Evolutionary conservation across 92 coral and sea anemone genomes (phyloP).

Genomic region (Heteractis magnifica): DNA sequence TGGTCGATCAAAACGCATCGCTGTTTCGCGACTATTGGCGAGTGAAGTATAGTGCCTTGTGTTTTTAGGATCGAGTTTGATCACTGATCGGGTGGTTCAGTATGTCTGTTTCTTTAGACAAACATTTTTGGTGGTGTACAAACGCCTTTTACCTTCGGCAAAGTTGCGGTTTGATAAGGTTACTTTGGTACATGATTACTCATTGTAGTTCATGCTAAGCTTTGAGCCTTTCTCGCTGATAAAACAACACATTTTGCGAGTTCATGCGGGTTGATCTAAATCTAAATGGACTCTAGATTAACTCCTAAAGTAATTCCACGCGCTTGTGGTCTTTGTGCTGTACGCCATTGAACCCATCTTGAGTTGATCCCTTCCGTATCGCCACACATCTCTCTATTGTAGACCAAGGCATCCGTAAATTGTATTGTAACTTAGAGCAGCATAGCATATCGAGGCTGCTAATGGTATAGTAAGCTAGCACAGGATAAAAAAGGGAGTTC

Average conservation of each 20-base stretch:
- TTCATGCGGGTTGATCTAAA: conserved; percentile 18
- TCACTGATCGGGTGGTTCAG: background rate
- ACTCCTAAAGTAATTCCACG: conserved; percentile 9
- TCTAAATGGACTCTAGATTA: conserved; percentile 38
- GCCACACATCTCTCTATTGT: conserved; percentile 28
- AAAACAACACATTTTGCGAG: conserved; percentile 20
- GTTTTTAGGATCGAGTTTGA: background rate
- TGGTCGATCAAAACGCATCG: background rate
- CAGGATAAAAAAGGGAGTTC: background rate
- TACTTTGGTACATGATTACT: background rate
- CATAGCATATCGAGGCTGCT: background rate
- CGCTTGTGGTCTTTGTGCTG: background rate
- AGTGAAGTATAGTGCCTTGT: background rate
- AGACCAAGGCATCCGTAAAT: background rate
- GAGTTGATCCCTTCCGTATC: conserved; percentile 7
- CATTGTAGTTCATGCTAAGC: conserved; percentile 13
- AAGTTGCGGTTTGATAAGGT: background rate
- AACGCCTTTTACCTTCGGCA: background rate
- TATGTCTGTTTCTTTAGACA: background rate
- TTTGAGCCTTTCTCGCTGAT: conserved; percentile 4
- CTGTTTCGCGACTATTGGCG: background rate
- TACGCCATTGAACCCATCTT: background rate
- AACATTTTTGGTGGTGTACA: background rate
- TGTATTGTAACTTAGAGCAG: conserved; percentile 17
- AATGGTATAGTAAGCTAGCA: conserved; percentile 1